phyloP scores from a whole-genome alignment of 2,888 invertebrate species.

The Sinelater perroti region DNA sequence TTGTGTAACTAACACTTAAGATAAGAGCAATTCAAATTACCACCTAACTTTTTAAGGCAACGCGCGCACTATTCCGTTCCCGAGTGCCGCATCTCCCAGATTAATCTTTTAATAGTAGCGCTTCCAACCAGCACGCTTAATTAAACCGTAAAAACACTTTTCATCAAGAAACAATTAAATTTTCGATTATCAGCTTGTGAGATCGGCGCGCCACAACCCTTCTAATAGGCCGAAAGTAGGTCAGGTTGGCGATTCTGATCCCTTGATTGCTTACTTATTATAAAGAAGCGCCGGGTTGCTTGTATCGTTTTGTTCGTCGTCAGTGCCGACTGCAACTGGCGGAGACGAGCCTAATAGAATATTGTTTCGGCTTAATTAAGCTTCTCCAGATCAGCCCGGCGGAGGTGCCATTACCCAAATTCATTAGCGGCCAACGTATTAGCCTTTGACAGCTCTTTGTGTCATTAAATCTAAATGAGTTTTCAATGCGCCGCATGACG shows the following conservation, averaged over 20 bases:
- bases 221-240: conserved; percentile 3
- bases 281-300: conserved; percentile 12
- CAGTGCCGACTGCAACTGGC: conserved; percentile 8
- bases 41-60: too few relatives aligned
- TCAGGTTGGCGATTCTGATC: conserved; percentile 11
- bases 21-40: too few relatives aligned
- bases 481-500: conserved; percentile 9
- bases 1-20: too few relatives aligned
- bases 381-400: conserved; percentile 16
- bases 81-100: not conserved
- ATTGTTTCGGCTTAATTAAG: conserved; percentile 22
- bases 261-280: conserved; percentile 18
- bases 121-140: conserved; percentile 7
- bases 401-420: conserved; percentile 13
- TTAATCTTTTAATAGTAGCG: not conserved
- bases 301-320: conserved; percentile 3
- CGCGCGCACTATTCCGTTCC: too few relatives aligned
- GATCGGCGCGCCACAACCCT: not conserved
- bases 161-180: conserved; percentile 19
- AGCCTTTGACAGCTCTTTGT: conserved; percentile 13
- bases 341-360: conserved; percentile 14
- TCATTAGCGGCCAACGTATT: conserved; percentile 13
- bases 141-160: conserved; percentile 26
- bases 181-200: conserved; percentile 1
- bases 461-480: conserved; percentile 10